Evolutionary conservation across 2,113 vertebrate genomes (phyloP).

Genomic region (Phocoena phocoena): DNA sequence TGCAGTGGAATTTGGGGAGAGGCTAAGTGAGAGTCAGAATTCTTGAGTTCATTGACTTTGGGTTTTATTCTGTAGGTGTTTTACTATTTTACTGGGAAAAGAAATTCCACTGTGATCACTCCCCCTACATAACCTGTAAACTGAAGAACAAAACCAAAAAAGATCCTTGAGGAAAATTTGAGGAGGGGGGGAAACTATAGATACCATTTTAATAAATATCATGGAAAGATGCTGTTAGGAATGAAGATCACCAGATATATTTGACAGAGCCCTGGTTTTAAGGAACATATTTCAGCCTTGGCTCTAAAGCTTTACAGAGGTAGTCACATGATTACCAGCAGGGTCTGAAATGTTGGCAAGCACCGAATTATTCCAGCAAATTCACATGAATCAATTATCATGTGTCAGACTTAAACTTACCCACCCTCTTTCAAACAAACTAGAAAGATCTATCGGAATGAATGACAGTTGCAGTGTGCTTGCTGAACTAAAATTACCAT

Average conservation of each 20-base stretch:
- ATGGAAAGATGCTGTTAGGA: background rate
- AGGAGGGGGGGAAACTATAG: background rate
- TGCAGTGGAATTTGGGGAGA: background rate
- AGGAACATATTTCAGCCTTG: background rate
- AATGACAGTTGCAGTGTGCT: background rate
- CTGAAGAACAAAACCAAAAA: background rate
- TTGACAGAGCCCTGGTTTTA: background rate
- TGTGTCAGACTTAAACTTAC: background rate
- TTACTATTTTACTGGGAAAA: background rate
- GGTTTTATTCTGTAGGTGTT: background rate
- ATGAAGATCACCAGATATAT: background rate
- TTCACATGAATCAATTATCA: background rate
- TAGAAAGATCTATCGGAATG: background rate
- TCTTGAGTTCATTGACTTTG: background rate
- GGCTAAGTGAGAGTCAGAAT: background rate
- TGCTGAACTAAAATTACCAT: background rate
- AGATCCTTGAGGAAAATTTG: background rate
- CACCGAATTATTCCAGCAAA: background rate
- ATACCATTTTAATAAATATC: background rate
- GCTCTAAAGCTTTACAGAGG: background rate
- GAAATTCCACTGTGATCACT: background rate
- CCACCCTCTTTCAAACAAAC: background rate
- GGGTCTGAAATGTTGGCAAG: background rate
- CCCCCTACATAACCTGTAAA: background rate
- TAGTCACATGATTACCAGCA: background rate